These are phyloP conservation scores for Camponotus vicinus DNA, from an alignment of 1,140 invertebrate genomes.

Conservation along the genomic window DNA sequence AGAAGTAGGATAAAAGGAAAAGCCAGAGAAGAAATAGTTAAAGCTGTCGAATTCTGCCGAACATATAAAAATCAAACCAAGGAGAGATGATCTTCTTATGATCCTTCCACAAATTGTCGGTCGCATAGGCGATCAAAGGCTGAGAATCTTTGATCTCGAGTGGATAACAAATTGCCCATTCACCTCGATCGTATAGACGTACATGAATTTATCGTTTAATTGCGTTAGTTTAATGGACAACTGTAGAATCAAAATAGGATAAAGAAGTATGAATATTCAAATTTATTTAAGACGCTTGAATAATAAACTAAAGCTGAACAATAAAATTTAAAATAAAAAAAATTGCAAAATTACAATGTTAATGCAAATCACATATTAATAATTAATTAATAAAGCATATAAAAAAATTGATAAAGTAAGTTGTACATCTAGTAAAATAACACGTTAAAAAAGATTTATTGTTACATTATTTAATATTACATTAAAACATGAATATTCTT, in stretches of 20 bases:
- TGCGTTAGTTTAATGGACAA: not conserved
- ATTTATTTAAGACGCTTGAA: not conserved
- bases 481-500: conserved; percentile 29
- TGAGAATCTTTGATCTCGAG: conserved; percentile 31
- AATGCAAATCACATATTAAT: too few relatives aligned
- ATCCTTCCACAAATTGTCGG: conserved; percentile 7
- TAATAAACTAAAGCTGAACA: not conserved
- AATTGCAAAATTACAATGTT: too few relatives aligned
- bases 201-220: conserved; percentile 5
- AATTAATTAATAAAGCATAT: too few relatives aligned
- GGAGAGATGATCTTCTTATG: conserved; percentile 27
- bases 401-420: not conserved
- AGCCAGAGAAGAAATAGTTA: not conserved
- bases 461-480: not conserved
- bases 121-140: not conserved
- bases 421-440: not conserved
- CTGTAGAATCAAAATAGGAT: not conserved
- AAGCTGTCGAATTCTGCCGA: conserved; percentile 19
- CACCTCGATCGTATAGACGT: conserved; percentile 27
- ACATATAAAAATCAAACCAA: conserved; percentile 22
- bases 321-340: too few relatives aligned
- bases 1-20: not conserved
- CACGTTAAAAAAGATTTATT: not conserved
- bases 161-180: conserved; percentile 22
- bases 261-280: not conserved